phyloP scores from a whole-genome alignment of 2,888 invertebrate genomes.

The Adelognathus sp. region DNA sequence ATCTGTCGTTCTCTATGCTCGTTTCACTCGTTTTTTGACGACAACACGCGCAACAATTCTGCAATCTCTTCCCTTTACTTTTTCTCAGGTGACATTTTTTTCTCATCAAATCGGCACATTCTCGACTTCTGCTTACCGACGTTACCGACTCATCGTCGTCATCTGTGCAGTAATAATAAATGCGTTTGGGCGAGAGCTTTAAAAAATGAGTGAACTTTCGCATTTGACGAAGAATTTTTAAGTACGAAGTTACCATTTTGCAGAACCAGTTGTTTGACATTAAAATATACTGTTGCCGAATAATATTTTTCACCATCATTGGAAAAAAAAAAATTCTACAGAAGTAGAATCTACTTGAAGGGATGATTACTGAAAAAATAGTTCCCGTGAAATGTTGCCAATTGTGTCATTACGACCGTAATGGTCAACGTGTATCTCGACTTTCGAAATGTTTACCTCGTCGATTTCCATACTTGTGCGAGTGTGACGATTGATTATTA shows the following conservation, averaged over 20 bases:
- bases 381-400: too few relatives aligned
- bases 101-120: constrained; percentile 2
- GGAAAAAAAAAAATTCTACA: too few relatives aligned
- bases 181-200: too few relatives aligned
- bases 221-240: too few relatives aligned
- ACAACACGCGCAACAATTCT: constrained; percentile 22
- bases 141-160: not conserved
- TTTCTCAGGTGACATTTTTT: constrained; percentile 19
- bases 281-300: too few relatives aligned
- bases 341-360: too few relatives aligned
- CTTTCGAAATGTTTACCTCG: constrained; percentile 1
- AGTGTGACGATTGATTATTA: constrained; percentile 12
- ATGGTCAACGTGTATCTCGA: not conserved
- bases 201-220: too few relatives aligned
- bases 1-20: not conserved
- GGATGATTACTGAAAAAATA: too few relatives aligned
- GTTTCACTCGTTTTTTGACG: not conserved
- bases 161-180: constrained; percentile 14
- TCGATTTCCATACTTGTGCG: not conserved
- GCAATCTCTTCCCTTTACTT: not conserved
- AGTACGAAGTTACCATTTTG: too few relatives aligned
- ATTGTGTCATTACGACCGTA: too few relatives aligned
- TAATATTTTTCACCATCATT: too few relatives aligned
- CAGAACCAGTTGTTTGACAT: too few relatives aligned
- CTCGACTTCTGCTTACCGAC: not conserved